A percentile compares a stretch with the other conserved stretches of the same genome.
These are phyloP conservation scores for Amaurobius ferox DNA, from an alignment of 2,888 invertebrate species.

Conservation along the genomic window DNA sequence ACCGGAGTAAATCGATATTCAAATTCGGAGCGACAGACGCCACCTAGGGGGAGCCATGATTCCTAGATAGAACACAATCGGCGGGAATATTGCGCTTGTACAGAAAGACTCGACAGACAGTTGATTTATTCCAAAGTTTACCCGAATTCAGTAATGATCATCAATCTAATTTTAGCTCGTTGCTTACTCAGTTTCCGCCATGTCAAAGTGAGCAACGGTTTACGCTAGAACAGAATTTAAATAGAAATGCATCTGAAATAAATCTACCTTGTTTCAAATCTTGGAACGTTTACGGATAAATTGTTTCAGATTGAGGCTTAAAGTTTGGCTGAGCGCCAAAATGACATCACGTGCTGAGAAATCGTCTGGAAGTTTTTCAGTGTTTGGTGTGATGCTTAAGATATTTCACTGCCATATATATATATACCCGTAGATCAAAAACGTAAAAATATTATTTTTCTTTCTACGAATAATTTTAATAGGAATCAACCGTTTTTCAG, in stretches of 20 bases:
- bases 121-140: slow-evolving; percentile 53
- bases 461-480: no score
- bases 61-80: slow-evolving; percentile 23
- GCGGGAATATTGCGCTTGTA: slow-evolving; percentile 6
- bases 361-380: no score
- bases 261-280: slow-evolving; percentile 53
- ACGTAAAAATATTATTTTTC: no score
- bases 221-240: slow-evolving; percentile 7
- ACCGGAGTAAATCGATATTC: slow-evolving; percentile 57
- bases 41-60: slow-evolving; percentile 45
- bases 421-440: no score
- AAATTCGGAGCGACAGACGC: slow-evolving; percentile 53
- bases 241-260: slow-evolving; percentile 23
- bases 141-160: slow-evolving; percentile 44
- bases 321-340: slow-evolving; percentile 36
- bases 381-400: no score
- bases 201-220: background rate
- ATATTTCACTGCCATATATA: no score
- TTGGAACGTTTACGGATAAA: slow-evolving; percentile 34
- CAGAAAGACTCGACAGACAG: background rate
- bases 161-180: slow-evolving; percentile 54
- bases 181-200: background rate
- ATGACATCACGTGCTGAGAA: no score
- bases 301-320: slow-evolving; percentile 39
- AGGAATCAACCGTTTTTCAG: no score